phyloP scores from a whole-genome alignment of 2,888 invertebrate genomes.

The Hymenopus coronatus region DNA sequence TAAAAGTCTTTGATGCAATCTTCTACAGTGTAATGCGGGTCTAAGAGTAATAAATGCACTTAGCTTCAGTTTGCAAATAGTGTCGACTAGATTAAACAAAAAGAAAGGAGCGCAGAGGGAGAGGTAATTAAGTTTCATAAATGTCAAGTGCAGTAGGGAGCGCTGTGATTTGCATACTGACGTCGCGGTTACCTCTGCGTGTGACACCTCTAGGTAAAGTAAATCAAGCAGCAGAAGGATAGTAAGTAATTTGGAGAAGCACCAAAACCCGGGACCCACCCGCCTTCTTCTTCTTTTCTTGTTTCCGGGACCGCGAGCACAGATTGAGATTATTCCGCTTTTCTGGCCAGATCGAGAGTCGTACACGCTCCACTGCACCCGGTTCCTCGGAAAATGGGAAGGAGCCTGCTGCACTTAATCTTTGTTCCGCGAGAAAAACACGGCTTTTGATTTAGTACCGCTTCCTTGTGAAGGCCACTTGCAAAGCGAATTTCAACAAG shows the following conservation, averaged over 20 bases:
- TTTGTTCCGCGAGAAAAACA: background rate
- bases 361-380: background rate
- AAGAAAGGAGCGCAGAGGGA: too few species aligned
- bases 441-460: background rate
- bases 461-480: background rate
- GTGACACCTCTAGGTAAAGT: background rate
- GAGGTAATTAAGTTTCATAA: background rate
- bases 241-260: conserved; percentile 9
- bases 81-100: too few species aligned
- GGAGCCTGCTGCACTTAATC: background rate
- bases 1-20: too few species aligned
- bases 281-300: background rate
- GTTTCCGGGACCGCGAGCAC: conserved; percentile 21
- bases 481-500: background rate
- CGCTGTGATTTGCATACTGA: background rate
- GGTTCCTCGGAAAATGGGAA: background rate
- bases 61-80: too few species aligned
- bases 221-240: background rate
- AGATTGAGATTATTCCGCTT: conserved; percentile 25
- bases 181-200: background rate
- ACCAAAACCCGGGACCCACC: conserved; percentile 2
- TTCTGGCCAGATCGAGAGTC: background rate
- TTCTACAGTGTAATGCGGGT: too few species aligned
- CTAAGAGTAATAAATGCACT: too few species aligned
- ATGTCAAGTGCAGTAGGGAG: background rate